A percentile compares a stretch with the other conserved stretches of the same genome.
Evolutionary conservation across 2,113 vertebrate genomes (phyloP).

Genomic region (Amblyornis subalaris): DNA sequence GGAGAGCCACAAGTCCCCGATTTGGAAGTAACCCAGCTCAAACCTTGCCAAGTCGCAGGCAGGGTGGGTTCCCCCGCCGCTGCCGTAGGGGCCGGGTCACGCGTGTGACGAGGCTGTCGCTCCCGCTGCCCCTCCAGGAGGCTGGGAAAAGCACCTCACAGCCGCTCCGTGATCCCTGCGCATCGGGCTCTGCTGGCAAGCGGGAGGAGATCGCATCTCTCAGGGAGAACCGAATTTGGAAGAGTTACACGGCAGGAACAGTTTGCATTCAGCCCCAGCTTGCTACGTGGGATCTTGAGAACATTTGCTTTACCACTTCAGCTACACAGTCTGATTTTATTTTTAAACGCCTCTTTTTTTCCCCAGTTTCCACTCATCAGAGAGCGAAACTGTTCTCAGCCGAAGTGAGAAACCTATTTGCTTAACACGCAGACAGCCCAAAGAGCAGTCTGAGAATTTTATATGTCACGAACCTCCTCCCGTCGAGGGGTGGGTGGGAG

Average conservation of each 20-base stretch:
- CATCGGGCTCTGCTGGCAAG: background rate
- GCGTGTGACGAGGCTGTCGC: background rate
- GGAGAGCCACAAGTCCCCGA: accelerated
- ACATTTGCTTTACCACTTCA: constrained; percentile 40
- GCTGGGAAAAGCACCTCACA: background rate
- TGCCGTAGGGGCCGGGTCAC: background rate
- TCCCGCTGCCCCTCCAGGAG: background rate
- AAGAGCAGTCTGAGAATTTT: background rate
- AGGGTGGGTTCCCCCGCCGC: background rate
- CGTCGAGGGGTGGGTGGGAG: background rate
- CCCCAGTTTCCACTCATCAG: background rate
- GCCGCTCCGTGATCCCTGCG: background rate
- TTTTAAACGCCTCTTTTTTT: constrained; percentile 19
- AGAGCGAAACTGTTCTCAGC: background rate
- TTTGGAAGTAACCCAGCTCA: background rate
- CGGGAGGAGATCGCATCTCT: background rate
- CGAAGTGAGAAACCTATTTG: background rate
- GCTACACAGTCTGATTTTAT: constrained; percentile 11
- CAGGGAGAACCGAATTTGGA: background rate
- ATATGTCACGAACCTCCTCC: background rate
- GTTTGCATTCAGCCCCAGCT: constrained; percentile 34
- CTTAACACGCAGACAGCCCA: background rate
- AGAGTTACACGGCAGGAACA: constrained; percentile 15
- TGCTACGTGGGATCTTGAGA: constrained; percentile 46
- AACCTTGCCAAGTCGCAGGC: background rate